These are phyloP conservation scores for Tetrapedia diversipes DNA, from an alignment of 2,888 invertebrate species.

Conservation along the genomic window DNA sequence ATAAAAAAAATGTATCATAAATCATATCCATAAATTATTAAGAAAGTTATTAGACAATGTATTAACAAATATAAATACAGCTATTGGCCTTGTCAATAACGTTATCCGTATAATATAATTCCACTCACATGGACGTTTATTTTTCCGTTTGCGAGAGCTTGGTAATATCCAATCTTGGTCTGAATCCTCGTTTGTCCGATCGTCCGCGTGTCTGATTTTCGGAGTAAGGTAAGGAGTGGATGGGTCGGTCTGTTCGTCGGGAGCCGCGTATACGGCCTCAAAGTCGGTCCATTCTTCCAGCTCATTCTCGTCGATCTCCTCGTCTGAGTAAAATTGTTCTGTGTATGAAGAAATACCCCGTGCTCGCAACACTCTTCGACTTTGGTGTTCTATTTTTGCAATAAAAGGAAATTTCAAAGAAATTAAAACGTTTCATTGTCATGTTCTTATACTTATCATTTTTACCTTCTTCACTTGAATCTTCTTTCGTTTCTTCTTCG, in stretches of 20 bases:
- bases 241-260: constrained; percentile 71
- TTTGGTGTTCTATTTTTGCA: constrained; percentile 53
- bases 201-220: constrained; percentile 66
- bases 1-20: background rate
- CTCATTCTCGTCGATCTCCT: constrained; percentile 76
- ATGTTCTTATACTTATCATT: background rate
- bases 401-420: background rate
- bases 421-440: background rate
- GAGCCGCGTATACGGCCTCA: constrained; percentile 73
- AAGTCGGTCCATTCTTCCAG: constrained; percentile 78
- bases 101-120: too few species aligned
- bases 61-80: too few species aligned
- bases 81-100: too few species aligned
- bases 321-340: constrained; percentile 78
- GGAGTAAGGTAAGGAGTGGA: constrained; percentile 67
- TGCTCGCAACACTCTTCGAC: constrained; percentile 77
- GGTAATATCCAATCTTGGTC: constrained; percentile 81
- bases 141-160: constrained; percentile 79
- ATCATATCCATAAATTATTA: background rate
- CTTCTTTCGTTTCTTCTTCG: constrained; percentile 29
- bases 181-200: constrained; percentile 75
- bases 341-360: constrained; percentile 80
- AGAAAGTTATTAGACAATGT: background rate
- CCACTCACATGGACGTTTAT: constrained; percentile 78
- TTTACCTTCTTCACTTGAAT: constrained; percentile 58